These are phyloP conservation scores for Chironomus tepperi DNA, from an alignment of 1,140 invertebrate species.

Conservation along the genomic window DNA sequence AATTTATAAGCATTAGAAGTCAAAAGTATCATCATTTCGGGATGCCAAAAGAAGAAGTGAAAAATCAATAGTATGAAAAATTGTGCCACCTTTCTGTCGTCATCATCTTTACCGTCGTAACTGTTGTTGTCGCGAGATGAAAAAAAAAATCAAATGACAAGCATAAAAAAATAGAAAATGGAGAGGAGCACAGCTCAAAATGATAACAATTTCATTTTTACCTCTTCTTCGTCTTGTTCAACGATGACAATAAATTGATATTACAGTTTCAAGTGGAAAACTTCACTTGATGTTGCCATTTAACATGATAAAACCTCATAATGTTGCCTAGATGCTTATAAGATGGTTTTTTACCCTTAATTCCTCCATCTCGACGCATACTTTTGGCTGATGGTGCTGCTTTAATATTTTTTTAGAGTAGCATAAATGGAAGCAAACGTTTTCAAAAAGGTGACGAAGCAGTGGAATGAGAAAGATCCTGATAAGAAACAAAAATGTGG, in stretches of 20 bases:
- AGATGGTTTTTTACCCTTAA: background rate
- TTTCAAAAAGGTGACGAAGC: background rate
- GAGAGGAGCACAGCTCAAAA: background rate
- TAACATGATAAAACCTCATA: slow-evolving; percentile 20
- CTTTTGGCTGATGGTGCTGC: background rate
- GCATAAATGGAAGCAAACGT: background rate
- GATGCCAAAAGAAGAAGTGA: background rate
- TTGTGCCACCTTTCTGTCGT: background rate
- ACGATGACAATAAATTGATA: slow-evolving; percentile 16
- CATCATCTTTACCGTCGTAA: no score
- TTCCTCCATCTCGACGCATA: background rate
- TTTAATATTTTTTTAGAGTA: background rate
- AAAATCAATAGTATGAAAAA: slow-evolving; percentile 3
- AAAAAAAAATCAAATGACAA: background rate
- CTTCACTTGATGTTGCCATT: slow-evolving; percentile 4
- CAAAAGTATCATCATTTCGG: background rate
- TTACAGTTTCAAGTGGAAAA: slow-evolving; percentile 18
- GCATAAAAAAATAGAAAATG: background rate
- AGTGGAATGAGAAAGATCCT: background rate
- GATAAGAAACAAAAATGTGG: background rate
- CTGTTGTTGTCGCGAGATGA: no score
- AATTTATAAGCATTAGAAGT: background rate
- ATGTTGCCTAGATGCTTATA: background rate
- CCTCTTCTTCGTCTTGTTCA: background rate
- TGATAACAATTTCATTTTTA: slow-evolving; percentile 8